A percentile compares a stretch with the other conserved stretches of the same genome.
Evolutionary conservation across 2,888 invertebrate species (phyloP).

Genomic region (Habroteleia sp.): DNA sequence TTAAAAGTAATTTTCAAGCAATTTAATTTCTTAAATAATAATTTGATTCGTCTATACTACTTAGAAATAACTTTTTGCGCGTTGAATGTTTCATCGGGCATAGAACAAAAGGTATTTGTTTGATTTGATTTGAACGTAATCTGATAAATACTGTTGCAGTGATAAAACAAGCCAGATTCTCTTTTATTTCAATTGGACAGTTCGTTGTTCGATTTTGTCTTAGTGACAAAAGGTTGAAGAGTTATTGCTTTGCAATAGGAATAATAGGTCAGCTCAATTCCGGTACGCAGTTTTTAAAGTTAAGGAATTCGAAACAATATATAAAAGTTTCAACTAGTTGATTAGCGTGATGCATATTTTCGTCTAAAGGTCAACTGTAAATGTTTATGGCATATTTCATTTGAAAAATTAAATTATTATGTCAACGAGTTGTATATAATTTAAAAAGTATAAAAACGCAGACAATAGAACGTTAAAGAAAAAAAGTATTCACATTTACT

Average conservation of each 20-base stretch:
- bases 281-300: slow-evolving; percentile 13
- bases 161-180: slow-evolving; percentile 13
- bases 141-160: slow-evolving; percentile 4
- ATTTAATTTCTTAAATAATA: background rate
- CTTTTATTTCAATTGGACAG: slow-evolving; percentile 18
- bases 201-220: slow-evolving; percentile 2
- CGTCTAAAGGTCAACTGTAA: too few relatives aligned
- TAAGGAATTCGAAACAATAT: background rate
- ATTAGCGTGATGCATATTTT: too few relatives aligned
- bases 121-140: slow-evolving; percentile 13
- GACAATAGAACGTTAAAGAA: too few relatives aligned
- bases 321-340: too few relatives aligned
- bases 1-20: slow-evolving; percentile 20
- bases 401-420: too few relatives aligned
- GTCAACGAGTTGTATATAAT: too few relatives aligned
- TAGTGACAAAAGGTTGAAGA: slow-evolving; percentile 19
- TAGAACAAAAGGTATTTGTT: slow-evolving; percentile 5
- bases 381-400: too few relatives aligned
- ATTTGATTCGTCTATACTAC: background rate
- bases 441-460: too few relatives aligned
- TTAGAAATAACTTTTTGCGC: background rate
- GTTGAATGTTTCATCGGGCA: background rate
- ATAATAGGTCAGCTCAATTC: slow-evolving; percentile 6
- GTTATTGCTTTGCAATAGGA: slow-evolving; percentile 18
- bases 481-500: too few relatives aligned